These are phyloP conservation scores for Eulacestoma nigropectus DNA, from an alignment of 2,113 vertebrate genomes.

Conservation along the genomic window DNA sequence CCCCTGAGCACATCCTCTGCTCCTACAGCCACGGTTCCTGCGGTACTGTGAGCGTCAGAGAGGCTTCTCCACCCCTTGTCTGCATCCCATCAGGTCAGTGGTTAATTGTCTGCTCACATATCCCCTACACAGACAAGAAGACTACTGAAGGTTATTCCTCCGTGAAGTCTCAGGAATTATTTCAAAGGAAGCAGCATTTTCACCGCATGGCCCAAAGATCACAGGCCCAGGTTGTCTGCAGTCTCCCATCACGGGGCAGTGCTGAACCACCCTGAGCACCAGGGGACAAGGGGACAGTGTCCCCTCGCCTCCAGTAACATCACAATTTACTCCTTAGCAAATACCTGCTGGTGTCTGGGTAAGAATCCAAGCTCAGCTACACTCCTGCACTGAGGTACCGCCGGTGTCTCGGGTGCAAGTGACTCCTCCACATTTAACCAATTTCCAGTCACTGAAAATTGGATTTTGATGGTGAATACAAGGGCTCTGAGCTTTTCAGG, in stretches of 20 bases:
- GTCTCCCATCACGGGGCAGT: not conserved
- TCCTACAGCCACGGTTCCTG: not conserved
- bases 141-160: not conserved
- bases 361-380: not conserved
- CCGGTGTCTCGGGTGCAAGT: not conserved
- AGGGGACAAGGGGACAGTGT: not conserved
- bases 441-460: not conserved
- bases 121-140: not conserved
- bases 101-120: not conserved
- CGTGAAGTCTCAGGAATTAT: not conserved
- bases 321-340: not conserved
- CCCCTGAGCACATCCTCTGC: accelerated
- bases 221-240: not conserved
- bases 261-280: not conserved
- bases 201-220: not conserved
- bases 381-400: accelerated
- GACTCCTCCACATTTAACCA: not conserved
- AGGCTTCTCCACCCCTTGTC: not conserved
- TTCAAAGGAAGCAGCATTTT: not conserved
- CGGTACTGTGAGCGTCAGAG: accelerated
- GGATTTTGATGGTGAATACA: not conserved
- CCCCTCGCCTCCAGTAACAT: not conserved
- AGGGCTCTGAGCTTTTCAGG: not conserved
- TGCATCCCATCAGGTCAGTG: not conserved
- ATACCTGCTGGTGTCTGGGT: not conserved